phyloP scores from a whole-genome alignment of 2,797 vertebrate species.

The Ceryle rudis region DNA sequence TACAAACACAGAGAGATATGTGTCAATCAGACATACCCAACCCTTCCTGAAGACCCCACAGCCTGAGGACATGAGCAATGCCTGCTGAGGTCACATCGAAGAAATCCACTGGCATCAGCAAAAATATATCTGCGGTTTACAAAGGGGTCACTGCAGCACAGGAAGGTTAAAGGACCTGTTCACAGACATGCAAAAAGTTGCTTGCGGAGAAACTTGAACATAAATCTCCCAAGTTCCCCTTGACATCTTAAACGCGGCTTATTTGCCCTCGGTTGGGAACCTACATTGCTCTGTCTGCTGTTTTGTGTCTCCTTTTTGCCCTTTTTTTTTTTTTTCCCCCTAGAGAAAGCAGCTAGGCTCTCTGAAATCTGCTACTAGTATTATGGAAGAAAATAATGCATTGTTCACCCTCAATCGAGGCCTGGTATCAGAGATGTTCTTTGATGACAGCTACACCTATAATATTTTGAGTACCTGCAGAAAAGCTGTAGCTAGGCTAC shows the following conservation, averaged over 20 bases:
- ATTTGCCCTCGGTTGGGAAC: neutral
- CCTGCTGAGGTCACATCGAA: neutral
- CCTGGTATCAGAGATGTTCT: neutral
- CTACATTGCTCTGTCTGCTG: neutral
- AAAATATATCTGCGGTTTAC: constrained; percentile 19
- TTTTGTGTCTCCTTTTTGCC: neutral
- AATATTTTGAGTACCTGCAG: neutral
- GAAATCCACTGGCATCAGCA: neutral
- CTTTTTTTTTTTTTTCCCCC: neutral
- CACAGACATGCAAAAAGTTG: neutral
- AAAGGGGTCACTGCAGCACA: constrained; percentile 42
- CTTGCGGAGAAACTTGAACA: constrained; percentile 14
- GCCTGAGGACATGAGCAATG: neutral
- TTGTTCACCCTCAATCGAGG: neutral
- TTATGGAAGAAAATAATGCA: neutral
- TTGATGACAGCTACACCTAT: neutral
- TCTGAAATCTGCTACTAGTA: neutral
- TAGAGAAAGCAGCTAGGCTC: neutral
- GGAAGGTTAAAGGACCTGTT: constrained; percentile 34
- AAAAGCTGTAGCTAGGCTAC: neutral
- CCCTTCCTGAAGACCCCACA: neutral
- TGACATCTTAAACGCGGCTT: neutral
- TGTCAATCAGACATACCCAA: neutral
- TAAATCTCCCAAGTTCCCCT: constrained; percentile 29
- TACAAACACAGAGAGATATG: fast-evolving